Evolutionary conservation across 2,113 vertebrate genomes (phyloP), one percentile per base, ranked within the genome.

Genomic region (Lepus timidus): DNA sequence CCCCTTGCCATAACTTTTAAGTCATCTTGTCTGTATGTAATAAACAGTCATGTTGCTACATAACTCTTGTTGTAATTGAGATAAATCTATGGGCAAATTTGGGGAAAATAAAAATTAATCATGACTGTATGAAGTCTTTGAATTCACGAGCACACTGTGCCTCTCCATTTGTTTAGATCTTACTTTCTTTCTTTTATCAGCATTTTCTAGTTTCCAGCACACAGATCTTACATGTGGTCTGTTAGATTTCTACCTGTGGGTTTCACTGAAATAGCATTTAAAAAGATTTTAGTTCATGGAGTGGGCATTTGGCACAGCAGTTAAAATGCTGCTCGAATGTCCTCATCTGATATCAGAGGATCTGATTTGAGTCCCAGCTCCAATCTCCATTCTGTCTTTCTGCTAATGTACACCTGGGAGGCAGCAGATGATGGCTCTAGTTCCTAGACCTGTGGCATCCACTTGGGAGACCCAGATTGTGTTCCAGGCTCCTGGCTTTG

Each of bases 131-230:
- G 73, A 70, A 73, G 51, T 90, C 36, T 76, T 58, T 58, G 19
- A 52, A 29, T 74, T 61, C 3, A 25, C 70, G 31, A 90, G 61
- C 16, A 93, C 7, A 61, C 29, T 71, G 31, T 33, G 12, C 44
- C 10, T 13, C 27, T 58, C 14, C 19, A 20, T 49, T 67, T 81
- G 61, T n/a, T 80, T 81, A 61, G 14, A 31, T 81, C 12, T 33
- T 75, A 11, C 80, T 78, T 67, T 12, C 71, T 62, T 61, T 6
- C 62, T 84, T 95, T 79, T 22, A 65, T 52, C 17, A 64, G 29
- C 29, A 76, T 76, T 88, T 95, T 67, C 51, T 85, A 76, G 23
- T 95, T 88, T 68, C 23, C 2, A 93, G 19, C 20, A 73, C 25
- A 52, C 1, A 88, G 20, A 70, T 68, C 33, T 10, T 62, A 1